Evolutionary conservation across 2,888 invertebrate species (phyloP).

Genomic region (Phengaris alcon): DNA sequence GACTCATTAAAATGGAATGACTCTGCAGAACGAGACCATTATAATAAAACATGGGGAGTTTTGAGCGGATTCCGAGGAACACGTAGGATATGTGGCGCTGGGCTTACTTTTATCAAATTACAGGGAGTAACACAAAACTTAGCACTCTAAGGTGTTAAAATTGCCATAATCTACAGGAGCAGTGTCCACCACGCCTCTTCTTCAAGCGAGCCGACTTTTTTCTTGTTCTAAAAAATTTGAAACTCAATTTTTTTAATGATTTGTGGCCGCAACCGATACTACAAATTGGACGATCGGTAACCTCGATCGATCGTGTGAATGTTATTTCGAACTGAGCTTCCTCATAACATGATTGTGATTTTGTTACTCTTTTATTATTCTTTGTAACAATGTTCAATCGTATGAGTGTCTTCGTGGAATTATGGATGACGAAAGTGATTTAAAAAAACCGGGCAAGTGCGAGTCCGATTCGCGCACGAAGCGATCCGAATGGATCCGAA

Average conservation of each 20-base stretch:
- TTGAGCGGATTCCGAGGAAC: conserved; percentile 51
- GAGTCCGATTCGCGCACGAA: too few relatives aligned
- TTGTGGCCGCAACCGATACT: conserved; percentile 71
- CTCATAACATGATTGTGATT: conserved; percentile 34
- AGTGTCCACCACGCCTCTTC: conserved; percentile 62
- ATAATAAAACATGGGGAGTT: conserved; percentile 68
- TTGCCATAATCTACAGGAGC: conserved; percentile 73
- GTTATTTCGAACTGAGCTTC: conserved; percentile 53
- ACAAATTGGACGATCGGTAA: conserved; percentile 71
- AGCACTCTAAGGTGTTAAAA: conserved; percentile 78
- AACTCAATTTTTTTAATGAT: conserved; percentile 74
- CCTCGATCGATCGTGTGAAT: conserved; percentile 70
- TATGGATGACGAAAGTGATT: not conserved
- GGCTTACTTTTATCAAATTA: conserved; percentile 61
- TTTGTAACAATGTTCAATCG: not conserved
- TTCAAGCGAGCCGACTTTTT: conserved; percentile 74
- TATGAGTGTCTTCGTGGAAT: not conserved
- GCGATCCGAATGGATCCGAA: too few relatives aligned
- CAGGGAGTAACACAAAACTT: conserved; percentile 67
- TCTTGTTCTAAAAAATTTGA: conserved; percentile 58
- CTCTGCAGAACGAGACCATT: conserved; percentile 59
- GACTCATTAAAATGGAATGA: conserved; percentile 70
- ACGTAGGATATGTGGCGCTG: conserved; percentile 50
- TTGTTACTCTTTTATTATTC: not conserved
- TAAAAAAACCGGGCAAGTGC: too few relatives aligned